Evolutionary conservation across 2,888 invertebrate genomes (phyloP), one percentile per base, ranked within the genome.

Genomic region (Melanchra persicariae): DNA sequence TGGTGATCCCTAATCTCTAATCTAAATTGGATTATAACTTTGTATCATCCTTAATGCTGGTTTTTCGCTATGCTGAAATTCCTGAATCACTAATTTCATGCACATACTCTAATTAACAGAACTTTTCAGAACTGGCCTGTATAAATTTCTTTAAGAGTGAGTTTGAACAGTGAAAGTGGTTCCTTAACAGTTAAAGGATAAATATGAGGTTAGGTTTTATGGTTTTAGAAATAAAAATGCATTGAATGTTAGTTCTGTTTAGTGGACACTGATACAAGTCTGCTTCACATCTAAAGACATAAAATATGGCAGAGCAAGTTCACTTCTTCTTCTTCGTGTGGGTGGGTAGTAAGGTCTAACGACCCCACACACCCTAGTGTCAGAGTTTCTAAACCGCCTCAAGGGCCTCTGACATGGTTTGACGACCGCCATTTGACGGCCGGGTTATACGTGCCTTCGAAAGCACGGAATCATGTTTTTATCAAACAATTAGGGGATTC

Each of bases 1-100:
- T 37, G 49, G 43, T 45, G 58, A 51, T 59, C 70, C 49, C 17
- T 70, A 59, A 75, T 75, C 70, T 77, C 19, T 71, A 49, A 77
- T 71, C 58, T 71, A 19, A 77, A 71, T 52, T 49, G 37, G 52
- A 65, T 77, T 65, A 49, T 54, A 71, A 76, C 52, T 61, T 76
- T 70, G 61, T 49, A 76, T 70, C 58, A 51, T 52, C 59, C 12
- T 37, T 64, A 30, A 45, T 63, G 37, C 24, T 47, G 24, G 10
- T 40, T 55, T 57, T 74, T 68, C 22, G 37, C 24, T 26, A 10
- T 40, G 30, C 15, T 51, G 2, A 9, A 60, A 43, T 17, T 34
- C 19, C 37, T 43, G 17, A 58, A 70, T 34, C 30, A 68, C 10
- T 49, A 10, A 22, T 30, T 6, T 24, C 24, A 12, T 45, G 24